Evolutionary conservation across 2,797 vertebrate species (phyloP).

Genomic region (Rhinichthys osculus): DNA sequence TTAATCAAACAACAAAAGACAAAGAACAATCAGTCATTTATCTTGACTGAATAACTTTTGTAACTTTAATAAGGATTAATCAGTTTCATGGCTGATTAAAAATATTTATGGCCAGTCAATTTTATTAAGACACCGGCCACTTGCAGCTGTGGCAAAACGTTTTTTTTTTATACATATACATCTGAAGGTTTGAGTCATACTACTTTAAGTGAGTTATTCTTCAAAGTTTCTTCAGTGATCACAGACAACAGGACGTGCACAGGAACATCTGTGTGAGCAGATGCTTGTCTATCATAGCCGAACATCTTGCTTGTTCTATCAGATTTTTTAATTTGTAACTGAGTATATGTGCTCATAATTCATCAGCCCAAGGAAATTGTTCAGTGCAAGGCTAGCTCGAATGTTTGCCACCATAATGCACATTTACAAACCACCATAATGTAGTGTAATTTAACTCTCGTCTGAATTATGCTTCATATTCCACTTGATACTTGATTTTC

Average conservation of each 20-base stretch:
- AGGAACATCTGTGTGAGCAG: slow-evolving; percentile 27
- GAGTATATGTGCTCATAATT: slow-evolving; percentile 2
- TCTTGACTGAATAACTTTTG: too few relatives aligned
- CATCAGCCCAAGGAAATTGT: background rate
- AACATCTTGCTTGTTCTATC: slow-evolving; percentile 16
- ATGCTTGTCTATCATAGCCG: background rate
- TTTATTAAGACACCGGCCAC: too few relatives aligned
- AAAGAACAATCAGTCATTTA: background rate
- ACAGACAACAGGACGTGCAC: background rate
- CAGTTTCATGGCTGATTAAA: background rate
- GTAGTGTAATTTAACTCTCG: background rate
- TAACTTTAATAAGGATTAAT: background rate
- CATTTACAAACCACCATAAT: background rate
- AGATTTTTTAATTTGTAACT: slow-evolving; percentile 14
- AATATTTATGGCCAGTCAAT: background rate
- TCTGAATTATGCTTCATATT: background rate
- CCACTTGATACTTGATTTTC: background rate
- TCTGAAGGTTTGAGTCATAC: background rate
- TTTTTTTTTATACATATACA: too few relatives aligned
- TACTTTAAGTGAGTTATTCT: background rate
- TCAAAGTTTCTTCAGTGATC: slow-evolving; percentile 1
- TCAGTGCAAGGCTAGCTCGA: background rate
- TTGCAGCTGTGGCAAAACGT: too few relatives aligned
- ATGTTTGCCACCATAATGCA: too few relatives aligned
- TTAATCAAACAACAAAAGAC: too few relatives aligned